Evolutionary conservation across 2,113 vertebrate genomes (phyloP), one percentile per base, ranked within the genome.

Genomic region (Petrocephalus zakoni): DNA sequence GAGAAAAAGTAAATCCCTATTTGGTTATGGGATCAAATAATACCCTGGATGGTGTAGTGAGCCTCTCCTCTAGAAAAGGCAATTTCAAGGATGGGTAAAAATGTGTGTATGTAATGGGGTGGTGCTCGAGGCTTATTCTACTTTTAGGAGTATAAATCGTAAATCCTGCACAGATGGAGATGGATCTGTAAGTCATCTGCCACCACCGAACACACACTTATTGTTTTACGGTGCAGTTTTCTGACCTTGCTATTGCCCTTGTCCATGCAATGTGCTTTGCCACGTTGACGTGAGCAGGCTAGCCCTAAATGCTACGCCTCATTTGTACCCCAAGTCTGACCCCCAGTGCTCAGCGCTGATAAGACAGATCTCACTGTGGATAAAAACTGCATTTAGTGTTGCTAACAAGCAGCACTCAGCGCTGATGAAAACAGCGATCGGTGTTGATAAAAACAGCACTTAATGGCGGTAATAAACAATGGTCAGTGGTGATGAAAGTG

Each of bases 1-100:
- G 56, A 72, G 83, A 89, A 88, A 34, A 86, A 85, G 85, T 34
- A 88, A 89, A 85, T 13, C 47, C 83, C 47, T 52, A 64, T 85
- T 85, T 89, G 82, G 88, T 85, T 53, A 53, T 34, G 51, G 29
- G 52, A 86, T 34, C 84, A 86, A 86, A 56, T 86, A 55, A 85
- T 53, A 52, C 13, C 83, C 22, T 29, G 21, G 47, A 85, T 53
- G 47, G 22, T 15, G 52, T 55, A 55, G 10, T 52, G 34, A 55
- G 84, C 52, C 84, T 85, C 46, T 37, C 52, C 51, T 85, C 46
- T 37, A 2, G n/a, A 53, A 86, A 86, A 19, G 49, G 25, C 25
- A 8, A 55, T 49, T 53, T 86, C 22, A 55, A 52, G 51, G 13
- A 11, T 49, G n/a, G 37, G 81, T 83, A 21, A 46, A 11, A 83